Base-by-base conservation (phyloP, 2,888 invertebrate genomes). In the Brenthis hecate region DNA sequence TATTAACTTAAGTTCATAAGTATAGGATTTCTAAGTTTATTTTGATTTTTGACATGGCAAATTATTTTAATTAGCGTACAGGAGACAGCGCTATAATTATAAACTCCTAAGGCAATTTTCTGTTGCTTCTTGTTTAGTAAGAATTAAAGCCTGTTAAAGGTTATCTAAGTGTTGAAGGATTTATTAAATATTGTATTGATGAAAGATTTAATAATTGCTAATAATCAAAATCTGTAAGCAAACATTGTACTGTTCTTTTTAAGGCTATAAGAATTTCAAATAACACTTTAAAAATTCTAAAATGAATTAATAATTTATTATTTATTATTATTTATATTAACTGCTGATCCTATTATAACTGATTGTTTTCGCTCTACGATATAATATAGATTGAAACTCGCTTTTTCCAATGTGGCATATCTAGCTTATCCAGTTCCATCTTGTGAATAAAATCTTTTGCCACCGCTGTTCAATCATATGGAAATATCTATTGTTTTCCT, bases 1-100 rank as follows among this genome's bases (percentile, higher is more conserved):
- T 4, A 28, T 28, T 28, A 28, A 3, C 28, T 28, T 28, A 28
- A 28, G 5, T 28, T 28, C 4, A 4, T 28, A 13, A 6, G 13
- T 43, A 16, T 54, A 47, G 36, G 67, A 67, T 67, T 65, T 67
- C 56, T 16, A 51, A 63, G 50, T 32, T 23, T 36, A 68, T 58
- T 68, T 48, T 19, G 65, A 69, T 60, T 58, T 68, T 48, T 19
- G 65, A 69, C 65, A 69, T 60, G 50, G 62, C 48, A 36, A 60
- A 60, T 61, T 69, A 69, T 61, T 61, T 66, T 67, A 67, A 67
- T 67, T 56, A 67, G 43, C 50, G 51, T 62, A 67, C 56, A 61
- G 51, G 54, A 47, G 55, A 56, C 56, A 61, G 60, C 23, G 53
- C 61, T 70, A 56, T 67, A 70, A 67, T 67, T 70, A 70, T 70